Base-by-base conservation (phyloP, 2,113 vertebrate genomes). In the Rallus limicola region DNA sequence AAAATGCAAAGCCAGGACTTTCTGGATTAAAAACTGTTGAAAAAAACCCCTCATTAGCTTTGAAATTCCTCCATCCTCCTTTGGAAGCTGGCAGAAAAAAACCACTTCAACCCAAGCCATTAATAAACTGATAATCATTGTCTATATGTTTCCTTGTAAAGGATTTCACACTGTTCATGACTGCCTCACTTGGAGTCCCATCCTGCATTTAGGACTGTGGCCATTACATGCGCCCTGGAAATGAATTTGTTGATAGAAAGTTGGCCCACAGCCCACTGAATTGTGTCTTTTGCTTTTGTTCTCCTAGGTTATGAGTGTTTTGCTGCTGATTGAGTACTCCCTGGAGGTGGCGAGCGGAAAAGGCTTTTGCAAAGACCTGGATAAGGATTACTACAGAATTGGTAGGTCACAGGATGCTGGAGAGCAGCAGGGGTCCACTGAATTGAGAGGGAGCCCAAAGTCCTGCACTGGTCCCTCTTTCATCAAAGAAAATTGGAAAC, bases 241-340 rank as follows among this genome's bases (percentile, higher is more conserved):
- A 75, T 13, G 21, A 20, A 46, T 34, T 9, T 70, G 24, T 55
- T 28, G 56, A 11, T 56, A 34, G 40, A 56, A 88, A 64, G 29
- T 31, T 68, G 53, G 34, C 31, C 74, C 40, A 16, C 26, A 9
- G 11, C 10, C 55, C 67, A 18, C 48, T 62, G 44, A 92, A 31
- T 26, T 67, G 18, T 64, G 67, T 17, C 38, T 82, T 77, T 69
- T 67, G 31, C 58, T 81, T 86, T 81, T 92, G 23, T 48, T 19
- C 26, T 89, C 50, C n/a, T 58, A 98, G 98, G 94, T 98, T 72
- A 95, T 98, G 96, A 98, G 97, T 0, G 0, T 98, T 71, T 25
- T 98, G 94, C 81, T 98, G 88, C 87, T 98, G 58, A 96, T 97
- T 0, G 98, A 98, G 59, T 97, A 98, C n/a, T 87, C 97, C 3